Evolutionary conservation across 2,888 invertebrate species (phyloP).

Genomic region (Conomelus anceps): DNA sequence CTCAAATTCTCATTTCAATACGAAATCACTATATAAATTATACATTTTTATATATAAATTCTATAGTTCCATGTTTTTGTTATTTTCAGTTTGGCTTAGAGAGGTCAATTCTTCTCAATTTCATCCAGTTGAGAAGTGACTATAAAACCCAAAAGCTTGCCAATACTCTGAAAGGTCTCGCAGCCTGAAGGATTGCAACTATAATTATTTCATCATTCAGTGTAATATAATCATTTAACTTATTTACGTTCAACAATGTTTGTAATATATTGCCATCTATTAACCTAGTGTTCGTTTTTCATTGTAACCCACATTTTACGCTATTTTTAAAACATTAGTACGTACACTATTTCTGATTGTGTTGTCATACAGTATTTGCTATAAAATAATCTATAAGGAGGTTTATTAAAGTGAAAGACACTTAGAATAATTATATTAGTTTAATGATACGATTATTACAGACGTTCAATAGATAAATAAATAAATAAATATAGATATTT

Average conservation of each 20-base stretch:
- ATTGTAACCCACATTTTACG: no score
- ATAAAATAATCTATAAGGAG: no score
- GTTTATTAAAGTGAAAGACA: no score
- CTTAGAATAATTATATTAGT: no score
- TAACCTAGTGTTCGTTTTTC: no score
- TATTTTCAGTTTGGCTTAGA: slow-evolving; percentile 78
- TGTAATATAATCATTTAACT: background rate
- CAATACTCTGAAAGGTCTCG: slow-evolving; percentile 45
- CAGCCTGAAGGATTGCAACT: slow-evolving; percentile 35
- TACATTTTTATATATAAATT: background rate
- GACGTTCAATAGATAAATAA: no score
- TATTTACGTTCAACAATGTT: background rate
- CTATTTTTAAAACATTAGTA: no score
- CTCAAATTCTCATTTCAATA: background rate
- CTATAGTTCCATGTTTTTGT: no score
- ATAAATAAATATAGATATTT: no score
- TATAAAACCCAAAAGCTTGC: slow-evolving; percentile 82
- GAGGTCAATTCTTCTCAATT: slow-evolving; percentile 79
- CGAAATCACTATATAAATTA: background rate
- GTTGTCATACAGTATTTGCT: no score
- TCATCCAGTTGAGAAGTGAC: slow-evolving; percentile 90
- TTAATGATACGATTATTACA: no score
- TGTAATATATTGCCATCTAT: background rate
- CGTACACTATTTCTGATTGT: no score
- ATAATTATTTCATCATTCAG: background rate